These are phyloP conservation scores for Trogon melanurus DNA, from an alignment of 2,113 vertebrate genomes.

Conservation along the genomic window DNA sequence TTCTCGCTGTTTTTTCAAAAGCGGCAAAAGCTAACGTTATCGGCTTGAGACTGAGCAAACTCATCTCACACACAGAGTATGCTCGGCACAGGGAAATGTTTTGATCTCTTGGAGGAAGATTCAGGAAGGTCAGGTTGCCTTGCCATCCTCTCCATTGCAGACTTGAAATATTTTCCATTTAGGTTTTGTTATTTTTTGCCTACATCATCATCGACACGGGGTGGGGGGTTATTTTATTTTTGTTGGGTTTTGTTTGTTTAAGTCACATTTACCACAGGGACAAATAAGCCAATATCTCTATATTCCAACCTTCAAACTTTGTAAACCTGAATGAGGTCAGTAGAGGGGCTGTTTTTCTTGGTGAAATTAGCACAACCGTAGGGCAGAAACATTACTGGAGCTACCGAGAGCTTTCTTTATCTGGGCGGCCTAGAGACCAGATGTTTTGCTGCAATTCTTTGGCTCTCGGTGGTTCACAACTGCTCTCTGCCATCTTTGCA, in stretches of 20 bases:
- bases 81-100: not conserved
- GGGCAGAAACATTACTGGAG: not conserved
- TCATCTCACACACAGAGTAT: not conserved
- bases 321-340: not conserved
- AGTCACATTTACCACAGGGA: not conserved
- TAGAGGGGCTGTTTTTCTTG: not conserved
- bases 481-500: not conserved
- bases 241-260: not conserved
- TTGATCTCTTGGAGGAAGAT: not conserved
- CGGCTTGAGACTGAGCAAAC: not conserved
- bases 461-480: not conserved
- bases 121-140: not conserved
- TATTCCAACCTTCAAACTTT: not conserved
- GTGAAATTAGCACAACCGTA: not conserved
- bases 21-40: not conserved
- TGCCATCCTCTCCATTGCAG: not conserved
- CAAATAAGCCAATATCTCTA: not conserved
- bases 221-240: not conserved
- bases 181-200: not conserved
- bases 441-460: conserved; percentile 17
- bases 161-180: not conserved
- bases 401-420: not conserved
- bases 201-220: not conserved
- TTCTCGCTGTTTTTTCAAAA: not conserved
- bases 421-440: not conserved